Evolutionary conservation across 64 coral and sea anemone species (phyloP).

Genomic region (Acropora tenuis): DNA sequence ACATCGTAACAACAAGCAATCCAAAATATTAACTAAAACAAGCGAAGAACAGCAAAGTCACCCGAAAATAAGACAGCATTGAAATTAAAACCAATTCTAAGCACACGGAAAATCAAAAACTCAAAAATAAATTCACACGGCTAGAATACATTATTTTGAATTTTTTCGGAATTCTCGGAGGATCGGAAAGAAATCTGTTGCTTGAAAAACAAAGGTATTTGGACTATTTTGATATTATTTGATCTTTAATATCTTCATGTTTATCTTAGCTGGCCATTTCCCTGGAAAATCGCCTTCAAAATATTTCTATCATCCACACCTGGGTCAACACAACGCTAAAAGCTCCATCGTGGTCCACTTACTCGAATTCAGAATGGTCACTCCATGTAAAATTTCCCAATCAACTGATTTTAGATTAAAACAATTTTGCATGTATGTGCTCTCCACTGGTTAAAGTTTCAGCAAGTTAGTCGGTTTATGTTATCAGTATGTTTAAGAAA

Average conservation of each 20-base stretch:
- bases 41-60: background rate
- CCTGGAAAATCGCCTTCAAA: slow-evolving; percentile 16
- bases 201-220: background rate
- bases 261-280: slow-evolving; percentile 34
- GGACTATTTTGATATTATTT: background rate
- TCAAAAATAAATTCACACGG: background rate
- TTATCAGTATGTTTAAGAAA: slow-evolving; percentile 17
- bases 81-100: too few species aligned
- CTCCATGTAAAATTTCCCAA: slow-evolving; percentile 24
- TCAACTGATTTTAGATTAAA: too few species aligned
- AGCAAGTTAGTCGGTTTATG: slow-evolving; percentile 4
- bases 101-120: background rate
- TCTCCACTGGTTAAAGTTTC: slow-evolving; percentile 10
- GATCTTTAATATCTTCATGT: background rate
- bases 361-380: background rate
- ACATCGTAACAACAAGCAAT: background rate
- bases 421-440: slow-evolving; percentile 12
- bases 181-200: background rate
- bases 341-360: slow-evolving; percentile 1
- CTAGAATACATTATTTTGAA: background rate
- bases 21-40: background rate
- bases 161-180: background rate
- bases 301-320: background rate
- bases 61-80: too few species aligned
- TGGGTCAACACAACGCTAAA: slow-evolving; percentile 46